phyloP scores from a whole-genome alignment of 2,888 invertebrate genomes.

The Drosophila nr. medialis region DNA sequence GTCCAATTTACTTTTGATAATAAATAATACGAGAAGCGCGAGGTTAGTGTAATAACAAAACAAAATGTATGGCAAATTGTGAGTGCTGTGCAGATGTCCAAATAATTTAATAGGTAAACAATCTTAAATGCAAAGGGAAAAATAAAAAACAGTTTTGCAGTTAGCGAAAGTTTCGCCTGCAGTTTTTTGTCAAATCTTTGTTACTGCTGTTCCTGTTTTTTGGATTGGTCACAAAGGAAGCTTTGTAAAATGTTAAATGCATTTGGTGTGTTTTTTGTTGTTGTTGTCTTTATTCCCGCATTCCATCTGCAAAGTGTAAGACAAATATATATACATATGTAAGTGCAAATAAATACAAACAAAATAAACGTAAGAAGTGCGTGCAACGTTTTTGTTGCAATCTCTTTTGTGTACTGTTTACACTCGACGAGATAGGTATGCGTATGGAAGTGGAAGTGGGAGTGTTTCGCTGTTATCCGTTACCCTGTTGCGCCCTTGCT shows the following conservation, averaged over 20 bases:
- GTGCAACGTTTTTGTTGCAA: slow-evolving; percentile 38
- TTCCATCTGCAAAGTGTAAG: slow-evolving; percentile 43
- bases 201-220: slow-evolving; percentile 25
- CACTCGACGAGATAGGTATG: not conserved
- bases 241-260: slow-evolving; percentile 34
- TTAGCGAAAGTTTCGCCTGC: slow-evolving; percentile 49
- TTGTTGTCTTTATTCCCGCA: slow-evolving; percentile 29
- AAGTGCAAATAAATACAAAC: not conserved
- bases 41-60: slow-evolving; percentile 20
- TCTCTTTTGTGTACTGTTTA: slow-evolving; percentile 41
- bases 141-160: not conserved
- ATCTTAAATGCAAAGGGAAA: not conserved
- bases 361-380: slow-evolving; percentile 34
- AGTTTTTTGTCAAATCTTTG: slow-evolving; percentile 11
- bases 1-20: slow-evolving; percentile 44
- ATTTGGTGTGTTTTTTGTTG: slow-evolving; percentile 3
- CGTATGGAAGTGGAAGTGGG: slow-evolving; percentile 1
- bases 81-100: slow-evolving; percentile 38
- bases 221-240: slow-evolving; percentile 50
- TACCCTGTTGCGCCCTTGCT: slow-evolving; percentile 36
- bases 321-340: slow-evolving; percentile 10
- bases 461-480: slow-evolving; percentile 12
- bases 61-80: slow-evolving; percentile 46
- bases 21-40: slow-evolving; percentile 32
- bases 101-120: slow-evolving; percentile 35